Conservation (phyloP, 2,797 vertebrate species). For the Fistularia commersonii region DNA sequence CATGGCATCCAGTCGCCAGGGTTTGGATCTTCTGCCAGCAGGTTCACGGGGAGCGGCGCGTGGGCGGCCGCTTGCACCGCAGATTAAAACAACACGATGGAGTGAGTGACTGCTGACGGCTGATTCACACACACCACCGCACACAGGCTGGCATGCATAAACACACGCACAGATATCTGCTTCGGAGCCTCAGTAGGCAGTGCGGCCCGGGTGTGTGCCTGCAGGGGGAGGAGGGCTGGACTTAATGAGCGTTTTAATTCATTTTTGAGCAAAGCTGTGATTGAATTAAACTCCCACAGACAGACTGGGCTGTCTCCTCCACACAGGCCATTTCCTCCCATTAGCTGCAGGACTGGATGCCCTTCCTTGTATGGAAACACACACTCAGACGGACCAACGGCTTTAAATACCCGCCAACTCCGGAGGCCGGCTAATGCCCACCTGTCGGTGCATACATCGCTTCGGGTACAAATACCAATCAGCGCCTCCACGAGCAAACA, state of each 20-base stretch:
- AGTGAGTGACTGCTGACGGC: conserved; percentile 46
- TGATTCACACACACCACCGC: conserved; percentile 45
- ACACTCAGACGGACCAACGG: too few relatives aligned
- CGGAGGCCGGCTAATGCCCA: too few relatives aligned
- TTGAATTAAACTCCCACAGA: conserved; percentile 76
- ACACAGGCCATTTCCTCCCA: conserved; percentile 71
- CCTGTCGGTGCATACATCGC: too few relatives aligned
- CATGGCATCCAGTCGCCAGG: conserved; percentile 5
- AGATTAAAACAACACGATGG: conserved; percentile 51
- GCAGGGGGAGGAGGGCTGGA: conserved; percentile 1
- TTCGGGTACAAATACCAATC: too few relatives aligned
- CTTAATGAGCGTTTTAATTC: conserved; percentile 76
- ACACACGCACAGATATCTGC: too few relatives aligned
- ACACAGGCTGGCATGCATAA: too few relatives aligned
- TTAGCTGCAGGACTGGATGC: conserved; percentile 29
- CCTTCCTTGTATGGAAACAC: too few relatives aligned
- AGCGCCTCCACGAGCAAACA: too few relatives aligned
- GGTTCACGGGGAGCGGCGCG: conserved; percentile 33
- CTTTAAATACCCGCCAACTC: too few relatives aligned
- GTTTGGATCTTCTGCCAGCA: conserved; percentile 31
- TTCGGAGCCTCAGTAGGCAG: too few relatives aligned
- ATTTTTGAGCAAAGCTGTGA: conserved; percentile 70
- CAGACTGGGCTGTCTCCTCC: conserved; percentile 58
- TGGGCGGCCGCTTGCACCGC: conserved; percentile 45
- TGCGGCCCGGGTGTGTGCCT: too few relatives aligned